Base-by-base conservation (phyloP, 2,888 invertebrate species). In the Zeuzera pyrina region DNA sequence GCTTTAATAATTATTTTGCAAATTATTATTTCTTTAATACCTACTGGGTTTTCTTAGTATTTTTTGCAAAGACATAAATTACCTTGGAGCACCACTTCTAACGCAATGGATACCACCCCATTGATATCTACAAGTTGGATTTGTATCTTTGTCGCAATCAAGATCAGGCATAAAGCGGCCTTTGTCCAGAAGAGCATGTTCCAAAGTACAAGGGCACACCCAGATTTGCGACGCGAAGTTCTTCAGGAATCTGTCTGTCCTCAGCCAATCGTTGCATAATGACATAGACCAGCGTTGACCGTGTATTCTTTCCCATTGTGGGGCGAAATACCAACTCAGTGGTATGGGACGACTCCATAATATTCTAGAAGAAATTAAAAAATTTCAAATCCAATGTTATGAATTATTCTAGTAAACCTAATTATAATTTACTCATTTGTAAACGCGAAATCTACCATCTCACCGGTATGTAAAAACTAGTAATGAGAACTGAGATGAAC, bases 281-380 rank as follows among this genome's bases (percentile, higher is more conserved):
- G 87, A 77, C 36, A 89, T 86, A 0, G 95, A 87, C 98, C 98
- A 98, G 35, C 89, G 87, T 3, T 68, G 61, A 0, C 98, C 98
- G 49, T 92, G 89, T 29, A 87, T 65, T 11, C 89, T 81, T 59
- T 93, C 90, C 97, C 97, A 97, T 66, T 96, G 95, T 0, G 91
- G 89, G 0, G 87, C 88, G 60, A 96, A 95, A 65, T 97, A 97
- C 97, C 97, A 97, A 1, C 87, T 95, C 7, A 97, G 76, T 2
- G 97, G 97, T 42, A 97, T 92, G 0, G 97, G 95, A 35, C 91
- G 88, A 56, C 95, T 95, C 97, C 97, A 97, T 7, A 97, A 83
- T 0, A 92, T 85, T 1, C 88, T 88, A 22, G 45, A 52, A 35
- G 25, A 22, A 24, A 19, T 5, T 25, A 21, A 26, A 13, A 14